These are phyloP conservation scores for Pomatorhinus ruficollis DNA, from an alignment of 2,113 vertebrate species.

Conservation along the genomic window DNA sequence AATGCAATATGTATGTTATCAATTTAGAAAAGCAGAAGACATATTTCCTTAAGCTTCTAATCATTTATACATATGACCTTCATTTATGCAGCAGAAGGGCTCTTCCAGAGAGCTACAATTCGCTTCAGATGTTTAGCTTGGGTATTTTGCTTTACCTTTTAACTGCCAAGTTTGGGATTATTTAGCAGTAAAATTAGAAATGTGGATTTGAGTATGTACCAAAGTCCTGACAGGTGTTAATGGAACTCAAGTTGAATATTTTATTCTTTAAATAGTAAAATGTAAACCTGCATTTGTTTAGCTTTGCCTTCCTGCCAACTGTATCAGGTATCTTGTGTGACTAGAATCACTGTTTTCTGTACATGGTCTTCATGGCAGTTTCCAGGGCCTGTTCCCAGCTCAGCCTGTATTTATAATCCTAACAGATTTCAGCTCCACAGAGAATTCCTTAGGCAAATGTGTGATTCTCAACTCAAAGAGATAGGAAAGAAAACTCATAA, in stretches of 20 bases:
- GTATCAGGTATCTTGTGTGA: constrained; percentile 63
- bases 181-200: constrained; percentile 68
- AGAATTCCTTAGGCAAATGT: constrained; percentile 28
- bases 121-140: constrained; percentile 62
- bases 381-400: constrained; percentile 48
- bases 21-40: constrained; percentile 61
- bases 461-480: not conserved
- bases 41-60: constrained; percentile 68
- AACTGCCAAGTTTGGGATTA: constrained; percentile 65
- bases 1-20: constrained; percentile 56
- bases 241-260: constrained; percentile 63
- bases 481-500: constrained; percentile 16
- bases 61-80: constrained; percentile 63
- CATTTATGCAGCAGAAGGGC: constrained; percentile 57
- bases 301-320: constrained; percentile 54
- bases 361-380: constrained; percentile 43
- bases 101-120: constrained; percentile 55
- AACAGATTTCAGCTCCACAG: constrained; percentile 21
- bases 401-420: constrained; percentile 31
- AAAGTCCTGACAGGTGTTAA: constrained; percentile 67
- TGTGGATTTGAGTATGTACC: constrained; percentile 53
- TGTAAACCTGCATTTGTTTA: constrained; percentile 66
- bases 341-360: constrained; percentile 66
- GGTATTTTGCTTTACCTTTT: constrained; percentile 50
- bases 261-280: constrained; percentile 68